Evolutionary conservation across 2,888 invertebrate genomes (phyloP), one percentile per base, ranked within the genome.

Genomic region (Rhamphomyia laevipes): DNA sequence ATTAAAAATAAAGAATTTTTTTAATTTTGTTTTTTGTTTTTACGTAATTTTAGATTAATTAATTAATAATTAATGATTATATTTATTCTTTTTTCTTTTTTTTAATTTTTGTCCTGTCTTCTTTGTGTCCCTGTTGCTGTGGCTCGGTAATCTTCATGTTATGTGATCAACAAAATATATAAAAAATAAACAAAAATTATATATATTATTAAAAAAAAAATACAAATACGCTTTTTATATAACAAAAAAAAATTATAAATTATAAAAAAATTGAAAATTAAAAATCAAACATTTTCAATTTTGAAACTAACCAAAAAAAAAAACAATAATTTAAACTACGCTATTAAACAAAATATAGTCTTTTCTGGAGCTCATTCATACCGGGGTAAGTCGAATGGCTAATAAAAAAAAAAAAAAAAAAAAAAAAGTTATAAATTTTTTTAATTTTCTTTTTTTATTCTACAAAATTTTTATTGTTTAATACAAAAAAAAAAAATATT

Each of bases 331-430:
- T 47, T 42, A 45, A 54, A 23, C 42, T 38, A 49, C 50, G 55
- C 48, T 59, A 55, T 57, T 59, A 49, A 60, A 61, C 62, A 53
- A 51, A 53, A 53, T 53, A 84, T 88, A 91, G 91, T 87, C 88
- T 88, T 85, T 92, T 91, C 88, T 91, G 91, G 91, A 91, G 87
- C 84, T 90, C 89, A 84, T 91, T 91, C 86, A 87, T 87, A 82
- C 89, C 90, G 84, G 86, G 91, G 91, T 92, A 91, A 91, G 91
- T 91, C 83, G 80, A 83, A 79, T 74, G 74, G 75, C 74, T 61
- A 59, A 57, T 57, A 53, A 52, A 51, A 47, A 49, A 55, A 54
- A 52, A 50, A 51, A 49, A 51, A 54, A 57, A 54, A 54, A 55
- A 51, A 55, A 40, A 48, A 41, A 46, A 52, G 50, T 27, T 7